Base-by-base conservation (phyloP, 2,797 vertebrate genomes). In the Lutra lutra region DNA sequence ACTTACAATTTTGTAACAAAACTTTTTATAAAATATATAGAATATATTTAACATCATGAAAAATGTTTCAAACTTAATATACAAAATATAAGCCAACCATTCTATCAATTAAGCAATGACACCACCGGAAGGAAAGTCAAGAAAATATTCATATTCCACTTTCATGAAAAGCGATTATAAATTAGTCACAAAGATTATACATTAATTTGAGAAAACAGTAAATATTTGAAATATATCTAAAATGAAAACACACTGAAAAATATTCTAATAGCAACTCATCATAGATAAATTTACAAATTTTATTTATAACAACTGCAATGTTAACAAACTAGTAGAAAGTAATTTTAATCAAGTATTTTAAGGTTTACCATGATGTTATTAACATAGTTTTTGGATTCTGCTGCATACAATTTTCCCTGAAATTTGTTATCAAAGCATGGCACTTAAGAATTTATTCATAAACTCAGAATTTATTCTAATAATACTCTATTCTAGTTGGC, bases 1-100 rank as follows among this genome's bases (percentile, higher is more conserved):
- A 90, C 58, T 93, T 94, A 54, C 88, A 95, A 90, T 94, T 94
- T 84, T 17, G 64, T 6, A 92, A 88, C 3, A 91, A 93, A 95
- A 66, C 14, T 18, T 94, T 91, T 91, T 72, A 17, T 1, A 91
- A 93, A 89, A 54, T 60, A 54, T 43, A 51, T 12, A 0, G 15
- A 35, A 60, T 62, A 79, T 70, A 94, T 86, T 75, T 88, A 90
- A 93, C 29, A 56, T 82, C 23, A 94, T 70, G 35, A 95, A 88
- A 87, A 90, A 38, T 78, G 21, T 66, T 92, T 93, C 66, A 89
- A 82, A 83, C 10, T 35, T 77, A 91, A 58, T 46, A 86, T 48
- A 75, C 43, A 86, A 93, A 86, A 79, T n/a, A 86, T 4, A 86
- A 96, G 83, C 38, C 87, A 80, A 78, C 46, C 35, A 77, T 79